These are phyloP conservation scores for Microchirus variegatus DNA, from an alignment of 2,797 vertebrate species.

Conservation along the genomic window DNA sequence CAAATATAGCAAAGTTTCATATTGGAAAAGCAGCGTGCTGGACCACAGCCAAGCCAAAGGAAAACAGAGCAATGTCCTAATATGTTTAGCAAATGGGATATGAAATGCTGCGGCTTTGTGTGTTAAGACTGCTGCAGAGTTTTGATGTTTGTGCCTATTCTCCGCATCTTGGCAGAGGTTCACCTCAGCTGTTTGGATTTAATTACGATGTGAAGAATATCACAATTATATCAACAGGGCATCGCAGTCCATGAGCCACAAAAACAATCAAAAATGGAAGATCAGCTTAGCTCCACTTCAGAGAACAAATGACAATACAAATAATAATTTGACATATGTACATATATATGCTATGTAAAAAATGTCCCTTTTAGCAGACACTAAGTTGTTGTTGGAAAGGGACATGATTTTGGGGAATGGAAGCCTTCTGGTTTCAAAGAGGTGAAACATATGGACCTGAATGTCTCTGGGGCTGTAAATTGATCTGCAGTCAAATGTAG, in stretches of 20 bases:
- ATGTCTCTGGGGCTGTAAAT: too few relatives aligned
- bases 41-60: background rate
- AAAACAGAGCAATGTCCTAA: constrained; percentile 9
- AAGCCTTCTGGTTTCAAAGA: too few relatives aligned
- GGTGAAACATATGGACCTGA: too few relatives aligned
- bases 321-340: too few relatives aligned
- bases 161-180: constrained; percentile 28
- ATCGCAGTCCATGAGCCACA: constrained; percentile 5
- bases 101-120: background rate
- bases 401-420: too few relatives aligned
- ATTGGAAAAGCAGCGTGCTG: background rate
- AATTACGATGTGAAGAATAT: constrained; percentile 45
- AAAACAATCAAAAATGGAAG: constrained; percentile 10
- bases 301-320: too few relatives aligned
- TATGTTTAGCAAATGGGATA: constrained; percentile 5
- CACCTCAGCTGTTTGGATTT: constrained; percentile 39
- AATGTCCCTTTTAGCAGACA: too few relatives aligned
- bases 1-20: background rate
- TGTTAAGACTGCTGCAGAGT: constrained; percentile 9
- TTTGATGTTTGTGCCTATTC: background rate
- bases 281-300: background rate
- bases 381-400: too few relatives aligned
- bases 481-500: too few relatives aligned
- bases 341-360: too few relatives aligned
- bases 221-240: constrained; percentile 31